Conservation (phyloP, 2,888 invertebrate genomes). For the Fragum fragum region DNA sequence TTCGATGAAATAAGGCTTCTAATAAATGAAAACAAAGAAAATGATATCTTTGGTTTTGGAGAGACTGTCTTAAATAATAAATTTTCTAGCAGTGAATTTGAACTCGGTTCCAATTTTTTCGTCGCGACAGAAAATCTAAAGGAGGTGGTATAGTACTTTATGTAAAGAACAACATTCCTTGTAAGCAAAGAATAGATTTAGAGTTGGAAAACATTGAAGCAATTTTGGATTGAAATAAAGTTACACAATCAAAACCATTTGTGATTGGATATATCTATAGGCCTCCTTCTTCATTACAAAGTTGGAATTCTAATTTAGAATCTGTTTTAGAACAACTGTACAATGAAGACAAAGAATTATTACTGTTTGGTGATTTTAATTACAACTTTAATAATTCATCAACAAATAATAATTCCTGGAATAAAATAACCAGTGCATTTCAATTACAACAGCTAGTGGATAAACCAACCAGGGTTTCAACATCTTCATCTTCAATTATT, state of each 20-base stretch:
- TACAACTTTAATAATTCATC: background rate
- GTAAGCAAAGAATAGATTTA: background rate
- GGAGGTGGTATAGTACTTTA: background rate
- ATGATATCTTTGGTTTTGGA: too few relatives aligned
- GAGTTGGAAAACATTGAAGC: constrained; percentile 4
- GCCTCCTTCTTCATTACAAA: constrained; percentile 17
- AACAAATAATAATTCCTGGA: background rate
- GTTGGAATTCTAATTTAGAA: constrained; percentile 21
- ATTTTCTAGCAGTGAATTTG: background rate
- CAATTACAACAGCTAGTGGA: background rate
- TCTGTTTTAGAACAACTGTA: background rate
- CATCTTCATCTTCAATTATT: background rate
- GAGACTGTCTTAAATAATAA: too few relatives aligned
- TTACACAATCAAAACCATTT: constrained; percentile 9
- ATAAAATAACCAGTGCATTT: background rate
- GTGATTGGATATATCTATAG: constrained; percentile 31
- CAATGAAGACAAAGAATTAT: background rate
- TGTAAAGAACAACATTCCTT: background rate
- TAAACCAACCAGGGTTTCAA: background rate
- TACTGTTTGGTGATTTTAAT: constrained; percentile 6
- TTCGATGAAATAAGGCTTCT: too few relatives aligned
- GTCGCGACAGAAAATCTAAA: background rate
- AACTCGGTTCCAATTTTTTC: background rate
- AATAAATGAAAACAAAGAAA: too few relatives aligned
- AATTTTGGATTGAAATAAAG: constrained; percentile 32